phyloP scores from a whole-genome alignment of 2,113 vertebrate species.

The Rhinopomastus cyanomelas region DNA sequence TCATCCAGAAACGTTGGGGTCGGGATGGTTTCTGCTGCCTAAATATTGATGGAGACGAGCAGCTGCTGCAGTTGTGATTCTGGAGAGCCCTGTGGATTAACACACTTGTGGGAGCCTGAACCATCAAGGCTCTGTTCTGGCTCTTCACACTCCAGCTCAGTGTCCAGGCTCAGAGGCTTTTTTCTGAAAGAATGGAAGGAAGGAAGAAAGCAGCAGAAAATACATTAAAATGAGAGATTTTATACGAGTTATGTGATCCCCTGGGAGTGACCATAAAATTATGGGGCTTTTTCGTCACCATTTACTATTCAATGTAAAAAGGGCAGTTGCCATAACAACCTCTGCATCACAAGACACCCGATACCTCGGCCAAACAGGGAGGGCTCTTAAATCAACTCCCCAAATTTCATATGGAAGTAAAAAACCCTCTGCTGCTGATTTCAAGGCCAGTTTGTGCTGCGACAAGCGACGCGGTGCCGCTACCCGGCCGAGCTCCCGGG shows the following conservation, averaged over 20 bases:
- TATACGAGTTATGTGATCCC: constrained; percentile 52
- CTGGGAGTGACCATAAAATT: constrained; percentile 49
- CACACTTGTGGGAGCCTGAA: fast-evolving
- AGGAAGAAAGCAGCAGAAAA: constrained; percentile 50
- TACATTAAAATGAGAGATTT: constrained; percentile 55
- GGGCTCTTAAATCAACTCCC: constrained; percentile 61
- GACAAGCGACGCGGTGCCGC: background rate
- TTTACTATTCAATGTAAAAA: constrained; percentile 64
- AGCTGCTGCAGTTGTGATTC: background rate
- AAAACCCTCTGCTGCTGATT: constrained; percentile 37
- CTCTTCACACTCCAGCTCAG: background rate
- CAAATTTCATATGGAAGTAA: constrained; percentile 52
- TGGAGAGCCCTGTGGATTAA: background rate
- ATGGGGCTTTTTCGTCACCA: constrained; percentile 53
- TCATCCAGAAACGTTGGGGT: background rate
- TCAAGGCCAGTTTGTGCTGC: background rate
- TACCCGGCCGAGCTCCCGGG: background rate
- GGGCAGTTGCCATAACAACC: constrained; percentile 39
- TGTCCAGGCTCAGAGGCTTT: constrained; percentile 15
- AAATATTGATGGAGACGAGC: background rate
- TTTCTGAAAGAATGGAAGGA: constrained; percentile 53
- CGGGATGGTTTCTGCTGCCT: background rate
- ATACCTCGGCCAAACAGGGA: constrained; percentile 43
- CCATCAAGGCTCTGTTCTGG: background rate
- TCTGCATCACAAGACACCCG: constrained; percentile 42